Conservation (phyloP, 2,113 vertebrate species). For the Grus americana region DNA sequence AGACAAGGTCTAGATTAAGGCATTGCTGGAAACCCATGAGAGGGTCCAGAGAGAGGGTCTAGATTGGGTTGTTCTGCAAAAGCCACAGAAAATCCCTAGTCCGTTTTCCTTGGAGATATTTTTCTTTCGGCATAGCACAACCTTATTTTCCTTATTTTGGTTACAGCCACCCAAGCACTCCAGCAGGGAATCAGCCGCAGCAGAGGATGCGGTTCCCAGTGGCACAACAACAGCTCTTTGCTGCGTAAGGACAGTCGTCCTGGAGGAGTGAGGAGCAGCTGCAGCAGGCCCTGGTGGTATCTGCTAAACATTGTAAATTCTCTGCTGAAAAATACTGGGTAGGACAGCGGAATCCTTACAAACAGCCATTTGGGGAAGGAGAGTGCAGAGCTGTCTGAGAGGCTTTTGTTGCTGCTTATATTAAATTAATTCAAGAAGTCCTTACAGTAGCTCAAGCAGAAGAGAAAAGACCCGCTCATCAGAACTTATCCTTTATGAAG, state of each 20-base stretch:
- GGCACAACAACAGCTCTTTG: slow-evolving; percentile 13
- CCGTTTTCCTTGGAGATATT: not conserved
- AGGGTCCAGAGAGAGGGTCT: not conserved
- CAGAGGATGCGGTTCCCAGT: not conserved
- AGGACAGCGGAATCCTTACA: not conserved
- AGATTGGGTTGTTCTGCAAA: not conserved
- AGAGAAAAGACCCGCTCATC: slow-evolving; percentile 39
- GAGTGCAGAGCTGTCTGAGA: not conserved
- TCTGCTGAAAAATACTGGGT: slow-evolving; percentile 4
- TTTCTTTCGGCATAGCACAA: not conserved
- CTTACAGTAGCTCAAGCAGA: not conserved
- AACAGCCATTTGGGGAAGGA: not conserved
- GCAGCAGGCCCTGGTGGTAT: slow-evolving; percentile 4
- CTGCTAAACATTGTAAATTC: slow-evolving; percentile 15
- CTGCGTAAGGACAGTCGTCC: not conserved
- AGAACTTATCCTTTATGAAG: slow-evolving; percentile 37
- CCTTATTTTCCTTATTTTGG: not conserved
- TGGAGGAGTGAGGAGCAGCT: not conserved
- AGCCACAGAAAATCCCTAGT: not conserved
- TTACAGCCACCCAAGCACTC: not conserved
- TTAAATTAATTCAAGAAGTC: slow-evolving; percentile 40
- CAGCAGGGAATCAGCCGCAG: not conserved
- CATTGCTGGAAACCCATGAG: not conserved
- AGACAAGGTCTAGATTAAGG: not conserved
- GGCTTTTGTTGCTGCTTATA: slow-evolving; percentile 4